phyloP scores from a whole-genome alignment of 2,113 vertebrate genomes.

The Aphyosemion australe region DNA sequence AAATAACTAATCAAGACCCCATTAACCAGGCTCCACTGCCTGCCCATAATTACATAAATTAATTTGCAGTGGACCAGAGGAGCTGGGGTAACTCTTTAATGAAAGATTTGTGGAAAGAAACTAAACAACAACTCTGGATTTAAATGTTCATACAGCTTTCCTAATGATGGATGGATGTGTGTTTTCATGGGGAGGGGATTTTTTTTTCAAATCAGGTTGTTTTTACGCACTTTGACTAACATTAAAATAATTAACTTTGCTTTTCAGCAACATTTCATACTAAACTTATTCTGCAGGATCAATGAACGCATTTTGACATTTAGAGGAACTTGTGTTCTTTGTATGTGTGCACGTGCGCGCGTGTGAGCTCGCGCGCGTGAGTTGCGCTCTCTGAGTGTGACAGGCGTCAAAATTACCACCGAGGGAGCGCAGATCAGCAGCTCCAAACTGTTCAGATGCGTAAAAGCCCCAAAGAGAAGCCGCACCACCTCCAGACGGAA shows the following conservation, averaged over 20 bases:
- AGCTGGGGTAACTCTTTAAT: constrained; percentile 24
- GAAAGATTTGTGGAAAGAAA: constrained; percentile 14
- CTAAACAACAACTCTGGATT: neutral
- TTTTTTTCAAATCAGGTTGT: too few species aligned
- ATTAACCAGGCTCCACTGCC: constrained; percentile 36
- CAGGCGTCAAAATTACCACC: constrained; percentile 64
- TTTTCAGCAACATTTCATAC: neutral
- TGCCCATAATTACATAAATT: constrained; percentile 39
- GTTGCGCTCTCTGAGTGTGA: constrained; percentile 22
- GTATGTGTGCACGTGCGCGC: too few species aligned
- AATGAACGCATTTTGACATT: neutral
- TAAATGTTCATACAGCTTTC: constrained; percentile 12
- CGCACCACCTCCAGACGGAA: neutral
- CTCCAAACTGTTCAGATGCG: constrained; percentile 30
- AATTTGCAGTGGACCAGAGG: constrained; percentile 25
- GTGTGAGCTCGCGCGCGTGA: too few species aligned
- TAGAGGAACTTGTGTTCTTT: neutral
- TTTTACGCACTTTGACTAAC: too few species aligned
- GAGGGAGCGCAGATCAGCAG: constrained; percentile 50
- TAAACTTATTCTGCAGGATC: too few species aligned
- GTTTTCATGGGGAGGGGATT: too few species aligned
- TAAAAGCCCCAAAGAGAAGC: constrained; percentile 16
- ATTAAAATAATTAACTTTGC: neutral
- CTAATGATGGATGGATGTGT: neutral
- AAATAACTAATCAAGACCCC: constrained; percentile 1